Evolutionary conservation across 2,797 vertebrate genomes (phyloP).

Genomic region (Enteromius treurensis): DNA sequence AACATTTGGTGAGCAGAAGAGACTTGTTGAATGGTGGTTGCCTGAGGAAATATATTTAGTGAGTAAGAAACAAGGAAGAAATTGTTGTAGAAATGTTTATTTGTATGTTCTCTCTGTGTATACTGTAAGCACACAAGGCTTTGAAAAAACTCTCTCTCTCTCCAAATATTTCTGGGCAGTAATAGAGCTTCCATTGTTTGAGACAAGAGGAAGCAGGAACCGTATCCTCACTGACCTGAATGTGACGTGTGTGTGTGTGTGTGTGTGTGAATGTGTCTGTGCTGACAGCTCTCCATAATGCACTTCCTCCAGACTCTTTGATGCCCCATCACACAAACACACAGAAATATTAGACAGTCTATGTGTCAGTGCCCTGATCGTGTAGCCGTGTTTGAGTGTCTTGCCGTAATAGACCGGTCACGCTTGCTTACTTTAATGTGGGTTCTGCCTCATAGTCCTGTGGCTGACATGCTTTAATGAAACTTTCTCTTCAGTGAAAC

Average conservation of each 20-base stretch:
- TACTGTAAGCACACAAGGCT: neutral
- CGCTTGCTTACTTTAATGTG: conserved; percentile 59
- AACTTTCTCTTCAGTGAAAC: conserved; percentile 7
- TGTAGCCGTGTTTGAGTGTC: conserved; percentile 48
- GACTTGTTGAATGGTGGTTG: neutral
- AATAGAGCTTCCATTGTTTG: conserved; percentile 82
- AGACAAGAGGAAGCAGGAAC: conserved; percentile 77
- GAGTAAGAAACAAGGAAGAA: conserved; percentile 4
- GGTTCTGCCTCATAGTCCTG: conserved; percentile 43
- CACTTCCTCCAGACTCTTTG: conserved; percentile 48
- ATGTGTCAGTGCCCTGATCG: conserved; percentile 58
- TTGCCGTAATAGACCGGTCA: conserved; percentile 63
- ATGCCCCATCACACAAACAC: conserved; percentile 34
- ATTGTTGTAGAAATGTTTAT: neutral
- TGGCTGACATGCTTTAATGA: conserved; percentile 28
- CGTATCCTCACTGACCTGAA: conserved; percentile 73
- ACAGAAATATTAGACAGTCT: conserved; percentile 36
- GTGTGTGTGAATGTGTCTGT: conserved; percentile 57
- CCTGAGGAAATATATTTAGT: conserved; percentile 1
- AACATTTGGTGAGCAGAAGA: neutral
- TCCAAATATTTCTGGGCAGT: conserved; percentile 71
- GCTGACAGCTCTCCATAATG: conserved; percentile 35
- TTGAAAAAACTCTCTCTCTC: conserved; percentile 41
- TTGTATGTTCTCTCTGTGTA: conserved; percentile 8
- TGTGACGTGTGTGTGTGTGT: conserved; percentile 60